Percentiles rank a stretch among this genome's conserved stretches.
phyloP scores from a whole-genome alignment of 2,113 vertebrate species.

The Oryzias javanicus region DNA sequence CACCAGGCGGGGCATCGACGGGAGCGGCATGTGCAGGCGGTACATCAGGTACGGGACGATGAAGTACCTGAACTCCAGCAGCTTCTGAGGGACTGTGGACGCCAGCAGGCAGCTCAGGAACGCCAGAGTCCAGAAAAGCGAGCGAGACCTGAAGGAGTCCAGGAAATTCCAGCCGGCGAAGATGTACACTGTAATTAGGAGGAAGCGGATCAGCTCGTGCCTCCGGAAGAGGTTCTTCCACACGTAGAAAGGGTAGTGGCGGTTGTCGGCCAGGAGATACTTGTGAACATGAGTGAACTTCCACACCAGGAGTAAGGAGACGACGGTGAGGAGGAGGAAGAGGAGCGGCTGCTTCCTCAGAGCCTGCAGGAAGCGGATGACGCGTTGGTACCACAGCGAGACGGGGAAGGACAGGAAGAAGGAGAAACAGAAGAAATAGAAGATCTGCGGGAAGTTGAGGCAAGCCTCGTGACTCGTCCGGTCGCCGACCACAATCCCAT shows the following conservation, averaged over 20 bases:
- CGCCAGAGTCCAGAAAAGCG: slow-evolving; percentile 86
- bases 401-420: slow-evolving; percentile 85
- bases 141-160: slow-evolving; percentile 86
- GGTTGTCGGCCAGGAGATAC: slow-evolving; percentile 95
- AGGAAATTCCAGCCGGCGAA: slow-evolving; percentile 89
- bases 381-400: slow-evolving; percentile 77
- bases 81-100: slow-evolving; percentile 87
- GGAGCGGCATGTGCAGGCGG: slow-evolving; percentile 86
- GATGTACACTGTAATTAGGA: slow-evolving; percentile 86
- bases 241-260: slow-evolving; percentile 93
- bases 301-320: slow-evolving; percentile 85
- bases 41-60: slow-evolving; percentile 94
- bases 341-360: slow-evolving; percentile 77
- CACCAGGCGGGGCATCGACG: slow-evolving; percentile 79
- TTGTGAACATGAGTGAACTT: slow-evolving; percentile 91
- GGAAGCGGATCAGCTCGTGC: slow-evolving; percentile 82
- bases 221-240: slow-evolving; percentile 90
- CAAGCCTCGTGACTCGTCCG: slow-evolving; percentile 87
- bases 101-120: slow-evolving; percentile 83
- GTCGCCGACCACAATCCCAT: slow-evolving; percentile 92
- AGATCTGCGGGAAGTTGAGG: slow-evolving; percentile 90
- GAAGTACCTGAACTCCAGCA: slow-evolving; percentile 97
- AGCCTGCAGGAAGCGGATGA: slow-evolving; percentile 79
- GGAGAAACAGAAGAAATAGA: slow-evolving; percentile 91
- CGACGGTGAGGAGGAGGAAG: slow-evolving; percentile 63